Evolutionary conservation across 2,797 vertebrate species (phyloP).

Genomic region (Premnoplex brunnescens): DNA sequence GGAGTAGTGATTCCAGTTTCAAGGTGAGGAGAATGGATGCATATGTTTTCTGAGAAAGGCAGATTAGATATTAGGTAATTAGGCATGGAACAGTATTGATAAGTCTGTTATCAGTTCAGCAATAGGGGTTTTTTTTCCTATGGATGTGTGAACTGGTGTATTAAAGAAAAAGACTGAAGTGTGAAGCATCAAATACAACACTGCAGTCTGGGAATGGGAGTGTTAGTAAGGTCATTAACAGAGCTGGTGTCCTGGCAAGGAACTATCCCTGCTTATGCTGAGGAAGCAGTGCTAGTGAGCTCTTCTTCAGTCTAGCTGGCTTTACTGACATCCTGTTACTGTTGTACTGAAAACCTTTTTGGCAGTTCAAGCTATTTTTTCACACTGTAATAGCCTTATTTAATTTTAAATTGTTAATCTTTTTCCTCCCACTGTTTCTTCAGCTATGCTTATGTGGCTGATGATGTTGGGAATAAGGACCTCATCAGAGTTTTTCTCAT

Average conservation of each 20-base stretch:
- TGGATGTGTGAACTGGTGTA: not conserved
- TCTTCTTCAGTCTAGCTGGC: not conserved
- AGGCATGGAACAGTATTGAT: not conserved
- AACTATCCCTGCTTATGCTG: not conserved
- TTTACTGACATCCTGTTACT: not conserved
- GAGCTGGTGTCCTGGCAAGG: not conserved
- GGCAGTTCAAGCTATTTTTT: constrained; percentile 71
- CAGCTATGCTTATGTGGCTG: constrained; percentile 67
- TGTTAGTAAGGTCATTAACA: not conserved
- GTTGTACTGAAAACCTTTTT: constrained; percentile 8
- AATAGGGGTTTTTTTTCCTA: not conserved
- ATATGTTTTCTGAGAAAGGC: not conserved
- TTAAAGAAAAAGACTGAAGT: not conserved
- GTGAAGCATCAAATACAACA: not conserved
- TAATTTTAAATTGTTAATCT: constrained; percentile 74
- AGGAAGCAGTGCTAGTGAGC: not conserved
- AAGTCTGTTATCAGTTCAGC: constrained; percentile 5
- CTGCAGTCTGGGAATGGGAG: not conserved
- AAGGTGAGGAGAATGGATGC: not conserved
- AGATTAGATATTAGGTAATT: not conserved
- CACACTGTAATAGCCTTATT: constrained; percentile 71
- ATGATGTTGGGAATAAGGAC: constrained; percentile 67
- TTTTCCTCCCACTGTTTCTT: constrained; percentile 54
- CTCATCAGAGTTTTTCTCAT: constrained; percentile 70
- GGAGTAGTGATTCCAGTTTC: not conserved